These are phyloP conservation scores for Serranus cabrilla DNA, from an alignment of 2,797 vertebrate genomes.

Conservation along the genomic window DNA sequence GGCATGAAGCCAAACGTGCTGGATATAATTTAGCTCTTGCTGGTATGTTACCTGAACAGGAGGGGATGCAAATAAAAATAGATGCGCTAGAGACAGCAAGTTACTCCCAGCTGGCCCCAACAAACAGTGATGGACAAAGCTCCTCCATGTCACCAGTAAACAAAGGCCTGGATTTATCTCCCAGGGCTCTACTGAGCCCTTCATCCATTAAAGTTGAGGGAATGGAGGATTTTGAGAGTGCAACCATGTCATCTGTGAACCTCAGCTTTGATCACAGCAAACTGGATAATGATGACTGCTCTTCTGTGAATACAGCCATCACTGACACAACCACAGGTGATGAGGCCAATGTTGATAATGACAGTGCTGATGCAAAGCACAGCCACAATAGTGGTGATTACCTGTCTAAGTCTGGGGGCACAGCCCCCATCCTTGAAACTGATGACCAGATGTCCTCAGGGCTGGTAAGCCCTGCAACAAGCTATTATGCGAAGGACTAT, in stretches of 20 bases:
- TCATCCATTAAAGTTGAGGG: conserved; percentile 99
- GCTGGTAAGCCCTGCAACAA: conserved; percentile 97
- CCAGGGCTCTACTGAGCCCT: conserved; percentile 94
- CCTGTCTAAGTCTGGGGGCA: conserved; percentile 93
- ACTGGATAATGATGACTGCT: conserved; percentile 99
- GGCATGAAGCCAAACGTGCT: conserved; percentile 99
- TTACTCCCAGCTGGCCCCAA: conserved; percentile 90
- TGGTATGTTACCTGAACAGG: conserved; percentile 94
- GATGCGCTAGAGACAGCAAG: conserved; percentile 91
- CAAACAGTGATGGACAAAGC: conserved; percentile 92
- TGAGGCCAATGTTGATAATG: conserved; percentile 96
- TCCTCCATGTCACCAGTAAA: conserved; percentile 96
- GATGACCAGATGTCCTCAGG: conserved; percentile 98
- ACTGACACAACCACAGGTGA: conserved; percentile 99
- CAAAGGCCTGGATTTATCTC: conserved; percentile 96
- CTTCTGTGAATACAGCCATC: conserved; percentile 99
- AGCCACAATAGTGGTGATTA: conserved; percentile 91
- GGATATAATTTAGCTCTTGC: conserved; percentile 95
- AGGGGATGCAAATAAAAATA: conserved; percentile 94
- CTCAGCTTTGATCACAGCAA: conserved; percentile 96
- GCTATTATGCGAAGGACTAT: conserved; percentile 96
- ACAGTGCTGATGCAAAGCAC: conserved; percentile 94
- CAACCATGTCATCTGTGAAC: conserved; percentile 96
- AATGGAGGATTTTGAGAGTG: conserved; percentile 96
- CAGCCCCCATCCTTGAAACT: conserved; percentile 91